phyloP scores from a whole-genome alignment of 1,140 invertebrate species.

The Ceratosolen solmsi region DNA sequence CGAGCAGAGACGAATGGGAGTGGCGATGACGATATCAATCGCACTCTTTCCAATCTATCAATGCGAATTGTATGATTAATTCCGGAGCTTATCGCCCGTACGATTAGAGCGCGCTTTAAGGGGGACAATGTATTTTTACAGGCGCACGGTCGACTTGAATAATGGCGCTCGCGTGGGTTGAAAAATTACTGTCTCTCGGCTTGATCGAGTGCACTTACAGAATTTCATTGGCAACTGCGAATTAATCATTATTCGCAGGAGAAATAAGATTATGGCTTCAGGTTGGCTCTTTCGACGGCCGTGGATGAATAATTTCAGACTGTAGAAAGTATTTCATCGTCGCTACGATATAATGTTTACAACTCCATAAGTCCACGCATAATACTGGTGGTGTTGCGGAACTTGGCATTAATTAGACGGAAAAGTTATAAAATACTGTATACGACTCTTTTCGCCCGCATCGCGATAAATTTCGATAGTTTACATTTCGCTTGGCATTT shows the following conservation, averaged over 20 bases:
- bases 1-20: neutral
- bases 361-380: too few species aligned
- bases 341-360: too few species aligned
- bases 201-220: neutral
- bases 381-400: too few species aligned
- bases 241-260: constrained; percentile 32
- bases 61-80: neutral
- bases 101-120: neutral
- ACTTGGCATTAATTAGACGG: too few species aligned
- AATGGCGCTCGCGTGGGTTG: neutral
- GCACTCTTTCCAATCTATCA: constrained; percentile 17
- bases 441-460: neutral
- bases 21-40: neutral
- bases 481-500: neutral
- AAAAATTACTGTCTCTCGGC: neutral
- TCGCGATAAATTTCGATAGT: constrained; percentile 16
- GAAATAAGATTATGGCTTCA: neutral
- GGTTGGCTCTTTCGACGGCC: neutral
- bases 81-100: neutral
- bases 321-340: too few species aligned
- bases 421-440: neutral
- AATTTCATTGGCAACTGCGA: neutral
- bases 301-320: too few species aligned
- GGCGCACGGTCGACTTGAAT: neutral
- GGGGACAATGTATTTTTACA: constrained; percentile 1